Conservation (phyloP, 2,113 vertebrate species). For the Aegotheles bennettii region DNA sequence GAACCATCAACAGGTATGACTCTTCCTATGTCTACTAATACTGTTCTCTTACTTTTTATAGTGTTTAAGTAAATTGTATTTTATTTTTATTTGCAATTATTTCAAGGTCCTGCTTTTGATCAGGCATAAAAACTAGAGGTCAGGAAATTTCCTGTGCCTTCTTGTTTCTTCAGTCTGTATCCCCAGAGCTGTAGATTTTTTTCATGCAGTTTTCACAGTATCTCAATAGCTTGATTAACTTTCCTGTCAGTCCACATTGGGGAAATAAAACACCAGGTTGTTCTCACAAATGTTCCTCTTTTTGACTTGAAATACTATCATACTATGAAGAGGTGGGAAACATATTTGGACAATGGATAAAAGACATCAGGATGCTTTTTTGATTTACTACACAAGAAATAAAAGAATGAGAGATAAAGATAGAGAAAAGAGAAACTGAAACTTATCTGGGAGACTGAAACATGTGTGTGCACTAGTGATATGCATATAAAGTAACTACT, state of each 20-base stretch:
- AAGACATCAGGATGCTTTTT: not conserved
- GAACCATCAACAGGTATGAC: constrained; percentile 64
- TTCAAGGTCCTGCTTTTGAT: not conserved
- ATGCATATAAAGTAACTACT: not conserved
- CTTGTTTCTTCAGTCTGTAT: not conserved
- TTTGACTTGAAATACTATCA: not conserved
- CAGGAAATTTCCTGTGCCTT: not conserved
- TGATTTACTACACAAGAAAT: not conserved
- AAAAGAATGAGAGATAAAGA: not conserved
- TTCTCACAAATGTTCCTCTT: not conserved
- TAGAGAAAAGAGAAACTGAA: not conserved
- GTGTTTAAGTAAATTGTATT: not conserved
- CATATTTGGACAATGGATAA: not conserved
- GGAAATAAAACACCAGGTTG: not conserved
- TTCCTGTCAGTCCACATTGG: not conserved
- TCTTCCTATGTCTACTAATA: not conserved
- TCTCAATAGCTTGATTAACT: not conserved
- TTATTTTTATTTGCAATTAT: not conserved
- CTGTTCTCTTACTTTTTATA: not conserved
- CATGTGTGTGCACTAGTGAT: not conserved
- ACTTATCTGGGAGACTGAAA: not conserved
- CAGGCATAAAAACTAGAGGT: not conserved
- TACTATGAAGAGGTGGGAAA: not conserved
- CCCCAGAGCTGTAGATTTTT: not conserved
- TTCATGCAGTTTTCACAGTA: not conserved